Evolutionary conservation across 1,140 invertebrate genomes (phyloP).

Genomic region (Panagrolaimus sp.): DNA sequence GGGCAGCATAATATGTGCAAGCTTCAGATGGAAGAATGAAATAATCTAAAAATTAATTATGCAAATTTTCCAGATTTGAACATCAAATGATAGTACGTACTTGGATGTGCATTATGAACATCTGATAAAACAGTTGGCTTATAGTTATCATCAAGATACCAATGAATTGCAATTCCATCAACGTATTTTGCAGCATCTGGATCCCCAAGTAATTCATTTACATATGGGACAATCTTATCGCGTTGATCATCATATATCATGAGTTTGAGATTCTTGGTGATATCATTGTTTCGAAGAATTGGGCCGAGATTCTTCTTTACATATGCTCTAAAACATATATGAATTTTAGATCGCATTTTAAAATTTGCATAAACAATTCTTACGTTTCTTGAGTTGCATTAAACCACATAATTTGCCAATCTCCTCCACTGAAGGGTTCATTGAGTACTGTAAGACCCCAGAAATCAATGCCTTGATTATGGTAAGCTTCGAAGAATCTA

Average conservation of each 20-base stretch:
- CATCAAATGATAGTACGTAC: too few species aligned
- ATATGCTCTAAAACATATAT: slow-evolving; percentile 49
- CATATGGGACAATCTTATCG: slow-evolving; percentile 6
- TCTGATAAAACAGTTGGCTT: slow-evolving; percentile 63
- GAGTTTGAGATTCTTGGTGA: slow-evolving; percentile 34
- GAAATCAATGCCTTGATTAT: slow-evolving; percentile 63
- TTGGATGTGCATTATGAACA: slow-evolving; percentile 66
- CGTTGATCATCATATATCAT: slow-evolving; percentile 48
- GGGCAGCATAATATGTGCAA: slow-evolving; percentile 59
- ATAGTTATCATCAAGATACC: slow-evolving; percentile 68
- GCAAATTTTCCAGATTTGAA: too few species aligned
- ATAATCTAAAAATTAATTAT: slow-evolving; percentile 61
- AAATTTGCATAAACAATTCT: background rate
- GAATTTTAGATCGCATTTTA: slow-evolving; percentile 34
- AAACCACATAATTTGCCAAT: slow-evolving; percentile 75
- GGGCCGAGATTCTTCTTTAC: slow-evolving; percentile 44
- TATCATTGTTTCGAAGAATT: slow-evolving; percentile 22
- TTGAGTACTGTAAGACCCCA: slow-evolving; percentile 69
- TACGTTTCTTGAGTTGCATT: slow-evolving; percentile 62
- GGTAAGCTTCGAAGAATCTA: slow-evolving; percentile 67
- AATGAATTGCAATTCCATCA: slow-evolving; percentile 77
- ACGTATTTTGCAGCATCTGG: slow-evolving; percentile 67
- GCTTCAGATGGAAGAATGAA: slow-evolving; percentile 72
- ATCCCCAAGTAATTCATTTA: slow-evolving; percentile 62
- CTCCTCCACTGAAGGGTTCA: slow-evolving; percentile 65